Evolutionary conservation across 1,140 invertebrate species (phyloP), one percentile per base, ranked within the genome.

Genomic region (Rhopalosiphum padi): DNA sequence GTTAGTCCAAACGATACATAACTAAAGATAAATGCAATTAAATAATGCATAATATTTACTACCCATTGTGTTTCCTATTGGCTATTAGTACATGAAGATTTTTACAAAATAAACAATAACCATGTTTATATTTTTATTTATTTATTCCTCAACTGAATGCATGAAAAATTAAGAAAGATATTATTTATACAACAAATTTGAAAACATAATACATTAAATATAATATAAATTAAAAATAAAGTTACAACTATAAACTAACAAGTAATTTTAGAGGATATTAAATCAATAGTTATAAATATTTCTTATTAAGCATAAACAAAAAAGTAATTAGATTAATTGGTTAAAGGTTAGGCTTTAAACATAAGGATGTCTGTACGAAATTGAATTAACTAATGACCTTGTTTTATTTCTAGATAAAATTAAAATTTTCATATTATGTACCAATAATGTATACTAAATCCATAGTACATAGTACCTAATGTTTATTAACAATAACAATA

Each of bases 1-100:
- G 68, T 93, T 93, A 93, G 91, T 93, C 91, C 48, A 93, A 85
- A 85, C 41, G 82, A 93, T 85, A 86, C 91, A 93, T 46, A 93
- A 86, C 43, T 2, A 93, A 93, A 85, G 51, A 60, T 51, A 93
- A 93, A 93, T 93, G 91, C 91, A 93, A 92, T 82, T 23, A 51
- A 53, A 53, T 90, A 92, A 93, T 51, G 77, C 91, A 93, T 93
- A 83, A 85, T 55, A 48, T 77, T 30, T 82, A 92, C 90, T 85
- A 93, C 89, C 89, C 89, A 90, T 90, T 90, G 89, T 68, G 89
- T 30, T 90, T 90, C 89, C 89, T 90, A 90, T 68, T 90, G 89
- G 89, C 89, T 90, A 90, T 68, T 68, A 90, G 37, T 90, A 90
- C 43, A 90, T 4, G 55, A 18, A 68, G 55, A 43, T 90, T 41